Base-by-base conservation (phyloP, 1,140 invertebrate species). In the Mylabris phalerata region DNA sequence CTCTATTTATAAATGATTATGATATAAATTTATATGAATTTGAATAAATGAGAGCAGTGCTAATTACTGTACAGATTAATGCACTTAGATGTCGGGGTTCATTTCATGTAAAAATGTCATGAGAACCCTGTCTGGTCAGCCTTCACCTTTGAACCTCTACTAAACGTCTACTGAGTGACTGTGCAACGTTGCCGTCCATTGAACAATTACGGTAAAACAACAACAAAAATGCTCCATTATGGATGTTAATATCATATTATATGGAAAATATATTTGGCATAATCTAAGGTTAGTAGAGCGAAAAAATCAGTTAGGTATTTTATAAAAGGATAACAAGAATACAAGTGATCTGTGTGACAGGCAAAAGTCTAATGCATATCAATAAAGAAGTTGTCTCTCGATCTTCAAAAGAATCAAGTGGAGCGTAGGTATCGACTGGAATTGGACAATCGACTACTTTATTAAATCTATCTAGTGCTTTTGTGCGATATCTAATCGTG, bases 361-460 rank as follows among this genome's bases (percentile, higher is more conserved):
- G 57, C 61, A 62, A 62, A 52, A 59, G 61, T 59, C 61, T 59
- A 59, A 62, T 67, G 65, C 65, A 67, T 67, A 64, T 67, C 65
- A 67, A 67, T 67, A 61, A 62, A 57, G 40, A 41, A 44, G 52
- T 54, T 54, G 54, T 60, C 57, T 19, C 19, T 52, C 50, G 62
- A 59, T 59, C 57, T 49, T 49, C 43, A 43, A 48, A 42, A 59
- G 50, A 52, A 54, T 57, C 59, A 67, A 65, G 61, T 59, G 56
- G 61, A 63, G 63, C 60, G 54, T 60, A 59, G 57, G 52, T 54
- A 60, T 60, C 59, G 48, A 57, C 41, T 54, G n/a, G 27, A 48
- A 65, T 64, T 60, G 63, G 60, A 63, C 67, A 68, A 68, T 68
- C 62, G 67, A 59, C 59, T 56, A 67, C 63, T 68, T 67, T 67